phyloP scores from a whole-genome alignment of 1,140 invertebrate genomes.

The Agraylea sexmaculata region DNA sequence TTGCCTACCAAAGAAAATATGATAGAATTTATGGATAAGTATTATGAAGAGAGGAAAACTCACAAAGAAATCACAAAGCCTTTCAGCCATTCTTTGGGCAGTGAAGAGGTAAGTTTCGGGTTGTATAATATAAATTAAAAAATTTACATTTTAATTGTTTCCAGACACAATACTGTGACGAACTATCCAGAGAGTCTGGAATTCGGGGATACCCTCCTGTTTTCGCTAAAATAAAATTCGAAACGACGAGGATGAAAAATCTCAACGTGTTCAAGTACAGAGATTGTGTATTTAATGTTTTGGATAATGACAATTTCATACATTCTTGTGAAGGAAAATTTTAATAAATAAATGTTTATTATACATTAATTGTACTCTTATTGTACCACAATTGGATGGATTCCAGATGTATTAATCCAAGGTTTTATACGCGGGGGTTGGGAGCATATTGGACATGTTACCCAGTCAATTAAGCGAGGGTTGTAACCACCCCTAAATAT shows the following conservation, averaged over 20 bases:
- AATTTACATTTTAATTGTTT: constrained; percentile 12
- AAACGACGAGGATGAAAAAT: constrained; percentile 27
- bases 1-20: constrained; percentile 16
- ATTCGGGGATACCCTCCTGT: constrained; percentile 32
- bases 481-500: too few species aligned
- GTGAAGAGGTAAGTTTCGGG: constrained; percentile 13
- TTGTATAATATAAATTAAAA: constrained; percentile 1
- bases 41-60: constrained; percentile 13
- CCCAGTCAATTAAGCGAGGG: too few species aligned
- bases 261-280: constrained; percentile 34
- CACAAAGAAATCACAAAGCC: constrained; percentile 4
- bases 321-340: constrained; percentile 15
- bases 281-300: constrained; percentile 30
- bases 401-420: too few species aligned
- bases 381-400: too few species aligned
- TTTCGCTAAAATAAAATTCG: constrained; percentile 29
- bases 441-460: too few species aligned
- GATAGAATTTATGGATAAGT: constrained; percentile 5
- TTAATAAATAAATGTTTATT: too few species aligned
- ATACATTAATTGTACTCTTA: too few species aligned
- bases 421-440: too few species aligned
- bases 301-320: constrained; percentile 30
- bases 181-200: constrained; percentile 30
- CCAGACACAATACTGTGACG: constrained; percentile 33
- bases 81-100: constrained; percentile 13